Evolutionary conservation across 2,888 invertebrate genomes (phyloP).

Genomic region (Cryptus viduatorius): DNA sequence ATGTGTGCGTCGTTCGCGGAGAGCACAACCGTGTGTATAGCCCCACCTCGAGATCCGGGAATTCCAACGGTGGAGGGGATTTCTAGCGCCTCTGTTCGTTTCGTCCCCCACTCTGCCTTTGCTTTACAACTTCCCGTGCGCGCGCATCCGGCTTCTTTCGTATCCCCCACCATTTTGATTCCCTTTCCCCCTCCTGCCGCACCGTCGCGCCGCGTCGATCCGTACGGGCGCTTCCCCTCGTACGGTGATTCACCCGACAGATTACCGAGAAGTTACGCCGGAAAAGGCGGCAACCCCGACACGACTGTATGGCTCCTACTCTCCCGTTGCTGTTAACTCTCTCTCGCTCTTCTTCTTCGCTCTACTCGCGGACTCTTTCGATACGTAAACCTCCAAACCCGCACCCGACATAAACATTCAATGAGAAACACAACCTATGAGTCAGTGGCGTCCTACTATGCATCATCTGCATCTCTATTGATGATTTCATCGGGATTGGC

Average conservation of each 20-base stretch:
- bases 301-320: slow-evolving; percentile 35
- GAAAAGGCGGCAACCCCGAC: slow-evolving; percentile 69
- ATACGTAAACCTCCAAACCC: slow-evolving; percentile 23
- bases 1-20: slow-evolving; percentile 53
- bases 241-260: slow-evolving; percentile 70
- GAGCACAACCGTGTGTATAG: slow-evolving; percentile 50
- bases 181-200: not conserved
- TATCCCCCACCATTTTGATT: slow-evolving; percentile 19
- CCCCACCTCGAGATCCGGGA: slow-evolving; percentile 69
- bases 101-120: slow-evolving; percentile 64
- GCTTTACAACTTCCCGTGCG: slow-evolving; percentile 58
- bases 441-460: slow-evolving; percentile 47
- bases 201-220: slow-evolving; percentile 32
- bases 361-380: not conserved
- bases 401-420: slow-evolving; percentile 46
- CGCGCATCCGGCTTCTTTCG: slow-evolving; percentile 52
- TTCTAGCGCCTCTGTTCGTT: slow-evolving; percentile 80
- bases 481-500: slow-evolving; percentile 61
- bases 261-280: slow-evolving; percentile 70
- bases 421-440: slow-evolving; percentile 52
- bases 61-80: slow-evolving; percentile 70
- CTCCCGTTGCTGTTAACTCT: not conserved
- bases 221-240: slow-evolving; percentile 62
- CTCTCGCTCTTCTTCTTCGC: slow-evolving; percentile 12
- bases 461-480: slow-evolving; percentile 43